phyloP scores from a whole-genome alignment of 1,140 invertebrate genomes.

The Drosophila athabasca region DNA sequence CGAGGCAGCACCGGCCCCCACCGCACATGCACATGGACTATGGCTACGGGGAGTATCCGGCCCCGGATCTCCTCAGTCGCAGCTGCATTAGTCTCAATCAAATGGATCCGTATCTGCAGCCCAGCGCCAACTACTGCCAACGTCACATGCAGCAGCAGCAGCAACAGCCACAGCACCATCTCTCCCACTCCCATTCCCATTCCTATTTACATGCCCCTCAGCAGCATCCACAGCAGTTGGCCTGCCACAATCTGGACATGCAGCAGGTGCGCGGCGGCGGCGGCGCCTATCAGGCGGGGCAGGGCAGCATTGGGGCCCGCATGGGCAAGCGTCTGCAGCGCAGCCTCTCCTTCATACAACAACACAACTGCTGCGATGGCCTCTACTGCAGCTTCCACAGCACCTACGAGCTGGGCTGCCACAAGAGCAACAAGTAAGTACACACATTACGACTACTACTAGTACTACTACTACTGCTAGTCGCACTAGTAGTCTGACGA shows the following conservation, averaged over 20 bases:
- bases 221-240: slow-evolving; percentile 46
- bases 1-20: slow-evolving; percentile 54
- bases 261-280: slow-evolving; percentile 42
- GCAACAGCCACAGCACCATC: not conserved
- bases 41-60: slow-evolving; percentile 74
- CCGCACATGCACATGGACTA: slow-evolving; percentile 60
- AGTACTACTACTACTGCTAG: not conserved
- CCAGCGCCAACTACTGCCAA: slow-evolving; percentile 50
- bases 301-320: slow-evolving; percentile 69
- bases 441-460: not conserved
- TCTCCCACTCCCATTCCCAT: not conserved
- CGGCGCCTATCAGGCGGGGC: slow-evolving; percentile 61
- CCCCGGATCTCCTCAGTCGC: slow-evolving; percentile 75
- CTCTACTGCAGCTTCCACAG: slow-evolving; percentile 76
- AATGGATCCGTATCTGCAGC: slow-evolving; percentile 68
- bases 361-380: slow-evolving; percentile 79
- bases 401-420: slow-evolving; percentile 73
- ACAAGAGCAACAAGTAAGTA: slow-evolving; percentile 75
- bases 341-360: slow-evolving; percentile 81
- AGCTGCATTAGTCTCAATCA: slow-evolving; percentile 82
- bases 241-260: slow-evolving; percentile 48
- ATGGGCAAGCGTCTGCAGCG: slow-evolving; percentile 79
- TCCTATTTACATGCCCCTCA: slow-evolving; percentile 3
- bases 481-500: too few species aligned
- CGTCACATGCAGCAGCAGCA: slow-evolving; percentile 47